These are phyloP conservation scores for Chrysolina haemoptera DNA, from an alignment of 2,888 invertebrate species.

Conservation along the genomic window DNA sequence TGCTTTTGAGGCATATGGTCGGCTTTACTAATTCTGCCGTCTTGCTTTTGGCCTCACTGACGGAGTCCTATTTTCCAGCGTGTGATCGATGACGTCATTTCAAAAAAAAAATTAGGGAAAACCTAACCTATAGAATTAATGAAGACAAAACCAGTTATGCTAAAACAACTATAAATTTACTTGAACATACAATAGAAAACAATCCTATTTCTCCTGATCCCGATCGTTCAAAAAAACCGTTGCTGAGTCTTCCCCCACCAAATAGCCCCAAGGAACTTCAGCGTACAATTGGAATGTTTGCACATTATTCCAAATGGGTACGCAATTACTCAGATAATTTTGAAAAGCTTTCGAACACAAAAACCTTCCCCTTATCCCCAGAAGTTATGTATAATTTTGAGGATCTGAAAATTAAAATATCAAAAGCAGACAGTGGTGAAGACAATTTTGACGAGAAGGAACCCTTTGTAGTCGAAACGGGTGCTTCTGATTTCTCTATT, in stretches of 20 bases:
- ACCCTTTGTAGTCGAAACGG: no score
- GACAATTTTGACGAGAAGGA: no score
- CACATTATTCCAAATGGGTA: constrained; percentile 16
- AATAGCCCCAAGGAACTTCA: background rate
- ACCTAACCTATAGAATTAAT: background rate
- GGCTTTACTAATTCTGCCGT: no score
- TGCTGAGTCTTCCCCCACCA: constrained; percentile 13
- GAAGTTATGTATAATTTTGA: background rate
- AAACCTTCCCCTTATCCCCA: background rate
- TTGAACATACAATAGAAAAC: constrained; percentile 1
- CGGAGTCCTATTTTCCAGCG: no score
- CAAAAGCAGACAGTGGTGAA: no score
- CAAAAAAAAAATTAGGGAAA: no score
- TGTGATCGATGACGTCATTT: no score
- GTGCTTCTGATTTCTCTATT: no score
- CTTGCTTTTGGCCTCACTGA: no score
- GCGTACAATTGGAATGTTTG: constrained; percentile 12
- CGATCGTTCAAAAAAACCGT: background rate
- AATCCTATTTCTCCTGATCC: constrained; percentile 6
- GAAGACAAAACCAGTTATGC: background rate
- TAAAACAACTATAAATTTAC: background rate
- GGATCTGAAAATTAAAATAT: background rate
- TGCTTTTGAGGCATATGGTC: background rate
- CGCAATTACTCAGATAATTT: background rate
- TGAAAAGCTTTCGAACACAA: background rate